These are phyloP conservation scores for Dicerorhinus sumatrensis DNA, from an alignment of 2,113 vertebrate genomes.

Conservation along the genomic window DNA sequence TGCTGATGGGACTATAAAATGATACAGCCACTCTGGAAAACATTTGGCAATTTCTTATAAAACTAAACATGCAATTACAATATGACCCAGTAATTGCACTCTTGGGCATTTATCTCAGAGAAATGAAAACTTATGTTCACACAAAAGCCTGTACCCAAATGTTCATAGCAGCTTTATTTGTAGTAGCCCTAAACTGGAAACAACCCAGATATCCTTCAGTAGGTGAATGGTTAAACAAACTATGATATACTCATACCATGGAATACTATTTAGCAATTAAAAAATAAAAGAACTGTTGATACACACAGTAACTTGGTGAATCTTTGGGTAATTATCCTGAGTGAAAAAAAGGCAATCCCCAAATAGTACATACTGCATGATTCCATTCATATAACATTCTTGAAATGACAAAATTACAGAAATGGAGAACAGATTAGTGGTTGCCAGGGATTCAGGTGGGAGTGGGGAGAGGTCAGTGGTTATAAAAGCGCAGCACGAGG, in stretches of 20 bases:
- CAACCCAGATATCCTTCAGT: neutral
- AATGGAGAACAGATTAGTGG: neutral
- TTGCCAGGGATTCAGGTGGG: neutral
- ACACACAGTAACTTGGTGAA: neutral
- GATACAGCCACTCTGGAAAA: neutral
- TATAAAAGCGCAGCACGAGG: neutral
- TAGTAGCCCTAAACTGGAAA: neutral
- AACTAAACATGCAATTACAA: neutral
- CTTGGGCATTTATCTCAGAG: neutral
- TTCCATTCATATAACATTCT: neutral
- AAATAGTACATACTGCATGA: neutral
- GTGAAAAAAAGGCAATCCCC: neutral
- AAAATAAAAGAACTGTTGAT: neutral
- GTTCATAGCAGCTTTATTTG: neutral
- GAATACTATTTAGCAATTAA: neutral
- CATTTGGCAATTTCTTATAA: neutral
- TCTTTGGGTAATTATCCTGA: neutral
- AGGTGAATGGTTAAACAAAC: neutral
- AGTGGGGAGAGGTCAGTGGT: neutral
- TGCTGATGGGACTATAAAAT: neutral
- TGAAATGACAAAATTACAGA: neutral
- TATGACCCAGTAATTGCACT: neutral
- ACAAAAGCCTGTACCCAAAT: neutral
- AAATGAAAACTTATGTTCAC: neutral
- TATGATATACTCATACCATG: neutral